phyloP scores from a whole-genome alignment of 2,797 vertebrate species.

The Florisuga fusca region DNA sequence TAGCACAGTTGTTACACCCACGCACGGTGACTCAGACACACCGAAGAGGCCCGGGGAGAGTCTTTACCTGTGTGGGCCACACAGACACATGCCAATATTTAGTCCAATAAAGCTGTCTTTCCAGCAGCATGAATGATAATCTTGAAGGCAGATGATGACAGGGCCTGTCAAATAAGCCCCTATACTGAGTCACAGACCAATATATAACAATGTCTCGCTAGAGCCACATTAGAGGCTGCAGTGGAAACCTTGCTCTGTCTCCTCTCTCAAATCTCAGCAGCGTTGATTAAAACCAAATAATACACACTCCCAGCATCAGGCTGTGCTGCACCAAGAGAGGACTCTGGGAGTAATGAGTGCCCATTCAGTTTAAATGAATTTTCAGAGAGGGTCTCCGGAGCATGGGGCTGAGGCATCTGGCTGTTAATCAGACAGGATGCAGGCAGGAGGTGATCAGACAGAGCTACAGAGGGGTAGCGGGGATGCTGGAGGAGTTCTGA shows the following conservation, averaged over 20 bases:
- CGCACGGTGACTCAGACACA: slow-evolving; percentile 59
- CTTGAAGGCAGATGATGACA: slow-evolving; percentile 56
- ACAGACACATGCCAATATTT: slow-evolving; percentile 64
- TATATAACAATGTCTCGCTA: neutral
- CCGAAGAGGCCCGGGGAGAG: neutral
- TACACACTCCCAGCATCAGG: neutral
- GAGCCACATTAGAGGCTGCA: slow-evolving; percentile 7
- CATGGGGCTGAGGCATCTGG: neutral
- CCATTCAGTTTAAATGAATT: slow-evolving; percentile 25
- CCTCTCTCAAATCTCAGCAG: neutral
- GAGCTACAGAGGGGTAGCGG: accelerated
- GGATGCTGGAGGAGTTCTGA: neutral
- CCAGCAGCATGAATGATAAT: slow-evolving; percentile 64
- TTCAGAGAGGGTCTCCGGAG: neutral
- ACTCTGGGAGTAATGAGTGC: neutral
- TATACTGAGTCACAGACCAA: neutral
- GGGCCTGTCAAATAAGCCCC: slow-evolving; percentile 35
- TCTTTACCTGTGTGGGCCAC: slow-evolving; percentile 67
- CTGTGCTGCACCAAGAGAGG: neutral
- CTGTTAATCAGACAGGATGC: accelerated
- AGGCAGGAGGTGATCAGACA: neutral
- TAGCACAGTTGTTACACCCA: slow-evolving; percentile 59
- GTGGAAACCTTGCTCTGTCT: neutral
- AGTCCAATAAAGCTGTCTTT: slow-evolving; percentile 64
- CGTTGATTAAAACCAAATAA: slow-evolving; percentile 31